phyloP scores from a whole-genome alignment of 2,888 invertebrate species.

The Drosophila eohydei region DNA sequence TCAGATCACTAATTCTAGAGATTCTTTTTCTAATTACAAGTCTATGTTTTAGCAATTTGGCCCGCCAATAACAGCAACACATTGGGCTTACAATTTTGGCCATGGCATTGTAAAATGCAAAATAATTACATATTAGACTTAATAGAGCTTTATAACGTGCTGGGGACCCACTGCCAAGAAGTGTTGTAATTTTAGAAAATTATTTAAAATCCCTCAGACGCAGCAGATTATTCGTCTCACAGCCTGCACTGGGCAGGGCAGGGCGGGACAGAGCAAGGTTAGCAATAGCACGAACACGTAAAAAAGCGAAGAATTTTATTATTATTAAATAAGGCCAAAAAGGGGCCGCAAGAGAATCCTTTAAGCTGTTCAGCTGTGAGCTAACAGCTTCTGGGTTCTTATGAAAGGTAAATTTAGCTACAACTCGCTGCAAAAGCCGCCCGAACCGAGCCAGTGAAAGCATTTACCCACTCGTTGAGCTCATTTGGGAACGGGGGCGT shows the following conservation, averaged over 20 bases:
- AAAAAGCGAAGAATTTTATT: constrained; percentile 45
- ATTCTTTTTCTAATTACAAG: constrained; percentile 39
- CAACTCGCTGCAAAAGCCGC: background rate
- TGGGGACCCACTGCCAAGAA: constrained; percentile 3
- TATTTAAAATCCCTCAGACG: constrained; percentile 41
- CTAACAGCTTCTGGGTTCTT: constrained; percentile 15
- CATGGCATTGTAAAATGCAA: constrained; percentile 37
- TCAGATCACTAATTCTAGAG: background rate
- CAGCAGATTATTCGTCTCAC: constrained; percentile 35
- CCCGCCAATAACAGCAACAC: constrained; percentile 10
- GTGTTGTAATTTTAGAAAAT: constrained; percentile 60
- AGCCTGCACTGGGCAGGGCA: background rate
- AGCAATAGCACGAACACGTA: background rate
- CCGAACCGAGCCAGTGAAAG: background rate
- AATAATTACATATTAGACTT: constrained; percentile 59
- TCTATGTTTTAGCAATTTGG: constrained; percentile 60
- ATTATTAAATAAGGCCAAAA: constrained; percentile 47
- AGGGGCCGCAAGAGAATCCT: constrained; percentile 39
- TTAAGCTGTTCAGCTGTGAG: constrained; percentile 44
- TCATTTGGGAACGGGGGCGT: background rate
- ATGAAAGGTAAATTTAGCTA: constrained; percentile 42
- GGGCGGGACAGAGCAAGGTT: no score
- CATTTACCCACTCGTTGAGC: constrained; percentile 5
- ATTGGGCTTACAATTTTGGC: background rate
- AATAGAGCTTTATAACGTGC: constrained; percentile 52